Evolutionary conservation across 1,140 invertebrate genomes (phyloP).

Genomic region (Bathynomus jamesi): DNA sequence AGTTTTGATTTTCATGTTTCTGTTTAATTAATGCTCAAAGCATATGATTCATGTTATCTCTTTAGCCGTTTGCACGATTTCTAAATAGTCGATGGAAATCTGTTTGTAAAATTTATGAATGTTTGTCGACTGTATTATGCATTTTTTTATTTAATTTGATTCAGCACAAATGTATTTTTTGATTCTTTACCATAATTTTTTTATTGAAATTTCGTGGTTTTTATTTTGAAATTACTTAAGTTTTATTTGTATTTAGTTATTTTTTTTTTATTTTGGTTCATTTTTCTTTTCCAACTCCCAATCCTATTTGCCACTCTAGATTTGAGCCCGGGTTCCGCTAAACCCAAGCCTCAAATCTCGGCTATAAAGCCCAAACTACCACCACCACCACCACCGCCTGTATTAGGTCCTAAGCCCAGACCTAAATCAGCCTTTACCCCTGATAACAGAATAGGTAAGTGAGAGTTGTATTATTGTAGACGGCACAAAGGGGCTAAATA

Average conservation of each 20-base stretch:
- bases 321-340: neutral
- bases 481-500: no score
- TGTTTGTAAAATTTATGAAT: no score
- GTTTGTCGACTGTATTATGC: no score
- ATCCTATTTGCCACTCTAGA: neutral
- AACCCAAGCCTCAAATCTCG: neutral
- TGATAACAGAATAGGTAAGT: neutral
- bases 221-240: neutral
- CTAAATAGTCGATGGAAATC: no score
- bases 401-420: neutral
- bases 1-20: no score
- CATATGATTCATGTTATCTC: no score
- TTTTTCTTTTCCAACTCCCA: neutral
- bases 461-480: no score
- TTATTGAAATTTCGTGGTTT: neutral
- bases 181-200: no score
- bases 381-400: neutral
- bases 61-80: no score
- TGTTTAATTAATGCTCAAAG: no score
- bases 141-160: no score
- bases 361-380: neutral
- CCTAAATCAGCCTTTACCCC: neutral
- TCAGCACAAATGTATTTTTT: no score
- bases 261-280: neutral
- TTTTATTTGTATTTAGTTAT: neutral